phyloP scores from a whole-genome alignment of 2,113 vertebrate genomes.

The Platysternon megacephalum region DNA sequence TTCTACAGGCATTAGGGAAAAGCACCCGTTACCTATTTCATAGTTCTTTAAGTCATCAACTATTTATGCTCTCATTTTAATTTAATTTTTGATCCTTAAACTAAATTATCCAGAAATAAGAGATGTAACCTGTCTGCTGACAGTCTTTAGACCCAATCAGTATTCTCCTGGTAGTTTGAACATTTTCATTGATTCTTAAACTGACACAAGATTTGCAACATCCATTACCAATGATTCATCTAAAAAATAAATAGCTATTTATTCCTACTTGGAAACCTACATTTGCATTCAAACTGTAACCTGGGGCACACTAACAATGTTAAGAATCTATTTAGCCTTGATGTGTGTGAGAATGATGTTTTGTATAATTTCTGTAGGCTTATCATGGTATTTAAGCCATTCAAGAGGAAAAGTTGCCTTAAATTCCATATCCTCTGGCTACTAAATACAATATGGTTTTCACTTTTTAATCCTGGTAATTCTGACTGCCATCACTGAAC shows the following conservation, averaged over 20 bases:
- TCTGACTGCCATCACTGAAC: background rate
- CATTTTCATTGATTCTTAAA: background rate
- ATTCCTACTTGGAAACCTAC: background rate
- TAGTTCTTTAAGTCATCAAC: background rate
- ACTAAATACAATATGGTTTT: background rate
- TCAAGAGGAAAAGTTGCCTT: background rate
- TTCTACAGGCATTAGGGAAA: background rate
- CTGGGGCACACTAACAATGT: background rate
- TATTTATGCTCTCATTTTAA: background rate
- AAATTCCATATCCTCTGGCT: background rate
- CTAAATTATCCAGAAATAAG: background rate
- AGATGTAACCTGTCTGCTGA: background rate
- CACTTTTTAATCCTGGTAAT: background rate
- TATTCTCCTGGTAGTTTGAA: background rate
- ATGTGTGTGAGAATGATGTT: rapidly evolving
- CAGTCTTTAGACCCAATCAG: background rate
- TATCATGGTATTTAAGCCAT: background rate
- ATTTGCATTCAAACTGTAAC: background rate
- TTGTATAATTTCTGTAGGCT: background rate
- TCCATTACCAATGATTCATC: background rate
- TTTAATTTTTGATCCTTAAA: background rate
- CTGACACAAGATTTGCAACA: background rate
- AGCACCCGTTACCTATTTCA: background rate
- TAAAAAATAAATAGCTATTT: background rate
- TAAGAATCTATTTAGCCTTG: background rate